phyloP scores from a whole-genome alignment of 2,113 vertebrate species.

The Parotia lawesii region DNA sequence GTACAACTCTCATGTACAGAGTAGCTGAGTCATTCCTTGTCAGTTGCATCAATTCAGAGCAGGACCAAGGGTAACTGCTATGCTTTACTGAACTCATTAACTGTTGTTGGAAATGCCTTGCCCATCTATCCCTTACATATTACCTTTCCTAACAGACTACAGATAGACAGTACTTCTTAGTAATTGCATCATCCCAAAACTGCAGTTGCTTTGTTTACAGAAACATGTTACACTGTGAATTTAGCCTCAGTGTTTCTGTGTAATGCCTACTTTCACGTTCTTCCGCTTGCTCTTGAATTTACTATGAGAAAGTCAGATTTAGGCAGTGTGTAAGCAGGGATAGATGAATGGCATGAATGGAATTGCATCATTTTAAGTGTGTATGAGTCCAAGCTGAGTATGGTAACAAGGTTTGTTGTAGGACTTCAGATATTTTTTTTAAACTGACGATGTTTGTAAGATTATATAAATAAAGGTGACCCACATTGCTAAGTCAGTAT shows the following conservation, averaged over 20 bases:
- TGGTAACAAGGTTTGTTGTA: background rate
- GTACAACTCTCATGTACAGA: background rate
- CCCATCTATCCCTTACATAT: background rate
- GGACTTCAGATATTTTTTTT: background rate
- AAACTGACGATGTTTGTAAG: background rate
- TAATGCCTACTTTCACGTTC: background rate
- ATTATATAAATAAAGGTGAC: background rate
- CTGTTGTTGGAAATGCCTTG: background rate
- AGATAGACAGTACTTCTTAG: background rate
- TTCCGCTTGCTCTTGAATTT: background rate
- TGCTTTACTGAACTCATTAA: background rate
- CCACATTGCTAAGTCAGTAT: background rate
- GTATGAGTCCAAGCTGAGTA: background rate
- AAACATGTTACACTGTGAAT: background rate
- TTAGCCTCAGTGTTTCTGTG: background rate
- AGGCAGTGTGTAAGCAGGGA: background rate
- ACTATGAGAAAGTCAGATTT: background rate
- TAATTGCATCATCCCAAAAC: background rate
- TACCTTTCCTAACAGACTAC: background rate
- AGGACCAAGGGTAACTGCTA: background rate
- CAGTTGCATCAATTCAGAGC: background rate
- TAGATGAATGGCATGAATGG: background rate
- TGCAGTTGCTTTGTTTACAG: background rate
- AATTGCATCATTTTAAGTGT: background rate
- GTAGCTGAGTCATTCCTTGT: constrained; percentile 22